phyloP scores from a whole-genome alignment of 2,113 vertebrate genomes.

The Pseudorasbora parva region DNA sequence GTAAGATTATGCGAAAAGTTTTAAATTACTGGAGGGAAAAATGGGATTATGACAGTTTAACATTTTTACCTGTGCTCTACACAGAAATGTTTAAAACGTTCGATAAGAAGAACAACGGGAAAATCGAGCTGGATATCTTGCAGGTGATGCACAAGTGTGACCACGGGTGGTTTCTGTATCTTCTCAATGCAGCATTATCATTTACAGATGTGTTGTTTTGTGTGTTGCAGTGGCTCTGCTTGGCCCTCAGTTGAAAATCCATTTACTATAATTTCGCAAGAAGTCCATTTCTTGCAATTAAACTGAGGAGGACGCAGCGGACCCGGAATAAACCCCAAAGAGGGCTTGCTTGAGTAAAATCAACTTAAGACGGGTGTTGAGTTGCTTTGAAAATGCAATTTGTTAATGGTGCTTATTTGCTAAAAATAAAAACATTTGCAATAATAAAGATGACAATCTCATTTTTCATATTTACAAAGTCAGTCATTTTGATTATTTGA shows the following conservation, averaged over 20 bases:
- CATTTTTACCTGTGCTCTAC: neutral
- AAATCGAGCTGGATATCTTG: slow-evolving; percentile 66
- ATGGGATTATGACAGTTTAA: neutral
- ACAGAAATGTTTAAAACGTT: slow-evolving; percentile 69
- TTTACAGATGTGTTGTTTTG: slow-evolving; percentile 14
- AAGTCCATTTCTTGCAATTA: neutral
- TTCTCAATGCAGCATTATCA: neutral
- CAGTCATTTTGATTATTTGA: neutral
- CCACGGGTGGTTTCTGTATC: neutral
- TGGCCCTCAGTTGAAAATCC: slow-evolving; percentile 61
- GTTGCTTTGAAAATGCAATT: neutral
- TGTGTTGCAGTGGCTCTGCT: slow-evolving; percentile 67
- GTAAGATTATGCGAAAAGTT: slow-evolving; percentile 62
- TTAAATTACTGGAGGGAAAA: neutral
- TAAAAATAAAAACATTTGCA: slow-evolving; percentile 5
- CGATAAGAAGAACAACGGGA: slow-evolving; percentile 63
- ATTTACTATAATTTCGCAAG: neutral
- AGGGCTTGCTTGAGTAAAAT: neutral
- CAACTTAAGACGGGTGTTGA: neutral
- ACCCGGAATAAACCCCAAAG: neutral
- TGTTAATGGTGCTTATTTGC: neutral
- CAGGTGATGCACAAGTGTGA: slow-evolving; percentile 58
- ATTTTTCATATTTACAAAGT: neutral
- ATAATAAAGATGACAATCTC: neutral
- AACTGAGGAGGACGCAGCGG: neutral